Conservation (phyloP, 2,113 vertebrate species). For the Tretioscincus oriximinensis region DNA sequence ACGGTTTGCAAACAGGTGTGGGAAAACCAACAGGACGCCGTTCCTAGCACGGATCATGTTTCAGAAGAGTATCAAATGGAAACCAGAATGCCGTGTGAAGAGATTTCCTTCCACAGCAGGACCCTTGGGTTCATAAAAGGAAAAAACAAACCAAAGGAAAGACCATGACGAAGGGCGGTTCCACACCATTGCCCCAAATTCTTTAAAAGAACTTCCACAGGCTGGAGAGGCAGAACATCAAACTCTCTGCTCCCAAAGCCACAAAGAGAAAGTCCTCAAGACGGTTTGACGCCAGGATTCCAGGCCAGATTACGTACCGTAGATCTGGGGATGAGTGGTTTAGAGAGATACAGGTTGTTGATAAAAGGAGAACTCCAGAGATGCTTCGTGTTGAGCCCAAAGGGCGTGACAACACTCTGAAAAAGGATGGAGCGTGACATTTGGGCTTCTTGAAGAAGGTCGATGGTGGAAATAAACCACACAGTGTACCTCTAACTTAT, state of each 20-base stretch:
- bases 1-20: background rate
- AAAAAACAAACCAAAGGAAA: too few relatives aligned
- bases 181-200: background rate
- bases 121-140: too few relatives aligned
- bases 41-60: background rate
- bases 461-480: background rate
- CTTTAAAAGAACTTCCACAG: background rate
- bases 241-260: background rate
- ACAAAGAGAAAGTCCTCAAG: conserved; percentile 16
- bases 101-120: too few relatives aligned
- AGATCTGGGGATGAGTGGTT: background rate
- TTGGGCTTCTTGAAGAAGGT: background rate
- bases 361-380: background rate
- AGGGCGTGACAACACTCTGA: too few relatives aligned
- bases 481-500: background rate
- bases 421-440: background rate
- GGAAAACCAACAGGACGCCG: background rate
- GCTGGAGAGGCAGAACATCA: too few relatives aligned
- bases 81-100: background rate
- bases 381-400: background rate
- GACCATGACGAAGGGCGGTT: too few relatives aligned
- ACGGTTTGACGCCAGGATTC: background rate
- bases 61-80: background rate
- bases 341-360: background rate
- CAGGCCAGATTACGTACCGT: conserved; percentile 4